Evolutionary conservation across 1,140 invertebrate genomes (phyloP).

Genomic region (Drosophila kurseongensis): DNA sequence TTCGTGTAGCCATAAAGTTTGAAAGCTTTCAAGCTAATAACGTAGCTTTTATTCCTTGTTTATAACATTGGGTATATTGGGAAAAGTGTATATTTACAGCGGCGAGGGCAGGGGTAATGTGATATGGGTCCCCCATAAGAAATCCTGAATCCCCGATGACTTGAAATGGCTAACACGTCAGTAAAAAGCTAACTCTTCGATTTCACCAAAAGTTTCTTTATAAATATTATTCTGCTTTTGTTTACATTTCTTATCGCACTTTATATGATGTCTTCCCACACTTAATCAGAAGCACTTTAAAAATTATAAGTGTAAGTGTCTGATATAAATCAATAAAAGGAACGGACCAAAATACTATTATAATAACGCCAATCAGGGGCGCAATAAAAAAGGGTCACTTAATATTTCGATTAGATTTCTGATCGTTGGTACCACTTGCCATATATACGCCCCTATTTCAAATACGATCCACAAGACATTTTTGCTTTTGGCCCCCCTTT

Average conservation of each 20-base stretch:
- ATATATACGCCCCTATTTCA: neutral
- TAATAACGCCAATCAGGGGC: slow-evolving; percentile 2
- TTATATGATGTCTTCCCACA: slow-evolving; percentile 11
- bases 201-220: neutral
- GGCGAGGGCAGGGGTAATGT: too few species aligned
- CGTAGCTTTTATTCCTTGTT: too few species aligned
- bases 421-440: slow-evolving; percentile 4
- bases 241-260: slow-evolving; percentile 6
- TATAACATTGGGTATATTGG: too few species aligned
- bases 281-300: slow-evolving; percentile 7
- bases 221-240: slow-evolving; percentile 18
- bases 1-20: too few species aligned
- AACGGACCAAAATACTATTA: slow-evolving; percentile 19
- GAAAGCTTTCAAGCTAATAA: too few species aligned
- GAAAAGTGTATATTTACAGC: too few species aligned
- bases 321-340: slow-evolving; percentile 22
- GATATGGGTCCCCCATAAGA: too few species aligned
- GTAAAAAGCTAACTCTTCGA: neutral
- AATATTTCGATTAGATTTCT: slow-evolving; percentile 30
- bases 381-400: slow-evolving; percentile 4
- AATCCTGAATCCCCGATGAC: too few species aligned
- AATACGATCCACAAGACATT: slow-evolving; percentile 14
- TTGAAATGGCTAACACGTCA: neutral
- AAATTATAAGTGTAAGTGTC: slow-evolving; percentile 21
- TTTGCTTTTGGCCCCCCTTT: neutral